Evolutionary conservation across 2,888 invertebrate species (phyloP).

Genomic region (Thysanoteuthis rhombus): DNA sequence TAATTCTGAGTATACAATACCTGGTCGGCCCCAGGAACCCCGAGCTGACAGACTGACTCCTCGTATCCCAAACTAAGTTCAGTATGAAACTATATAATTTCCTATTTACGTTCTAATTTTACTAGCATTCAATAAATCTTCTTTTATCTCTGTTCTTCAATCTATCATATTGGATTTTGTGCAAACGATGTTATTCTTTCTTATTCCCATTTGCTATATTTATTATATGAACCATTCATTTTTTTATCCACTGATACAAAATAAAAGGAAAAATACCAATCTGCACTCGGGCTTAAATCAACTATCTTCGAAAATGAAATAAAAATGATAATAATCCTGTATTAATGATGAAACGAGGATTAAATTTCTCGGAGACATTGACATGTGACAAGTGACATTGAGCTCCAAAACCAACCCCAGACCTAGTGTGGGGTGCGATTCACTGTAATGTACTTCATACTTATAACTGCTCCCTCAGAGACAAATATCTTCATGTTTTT

Average conservation of each 20-base stretch:
- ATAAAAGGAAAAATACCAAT: not conserved
- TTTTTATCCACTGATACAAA: not conserved
- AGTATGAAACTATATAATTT: not conserved
- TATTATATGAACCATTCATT: not conserved
- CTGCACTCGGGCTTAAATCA: not conserved
- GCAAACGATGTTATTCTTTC: not conserved
- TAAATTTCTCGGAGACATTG: no score
- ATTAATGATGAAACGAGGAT: not conserved
- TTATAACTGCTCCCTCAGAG: no score
- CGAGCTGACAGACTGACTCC: not conserved
- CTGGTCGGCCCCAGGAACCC: not conserved
- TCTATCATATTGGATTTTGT: not conserved
- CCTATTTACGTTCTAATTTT: not conserved
- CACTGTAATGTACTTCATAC: no score
- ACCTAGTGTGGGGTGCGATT: no score
- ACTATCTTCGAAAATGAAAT: not conserved
- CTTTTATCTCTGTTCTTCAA: not conserved
- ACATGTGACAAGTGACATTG: no score
- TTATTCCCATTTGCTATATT: not conserved
- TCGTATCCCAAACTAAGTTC: not conserved
- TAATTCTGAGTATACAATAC: not conserved
- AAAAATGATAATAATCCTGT: not conserved
- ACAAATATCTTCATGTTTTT: no score
- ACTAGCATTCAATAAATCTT: not conserved
- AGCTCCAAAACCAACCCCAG: no score